These are phyloP conservation scores for Tenualosa ilisha DNA, from an alignment of 2,797 vertebrate genomes.

Conservation along the genomic window DNA sequence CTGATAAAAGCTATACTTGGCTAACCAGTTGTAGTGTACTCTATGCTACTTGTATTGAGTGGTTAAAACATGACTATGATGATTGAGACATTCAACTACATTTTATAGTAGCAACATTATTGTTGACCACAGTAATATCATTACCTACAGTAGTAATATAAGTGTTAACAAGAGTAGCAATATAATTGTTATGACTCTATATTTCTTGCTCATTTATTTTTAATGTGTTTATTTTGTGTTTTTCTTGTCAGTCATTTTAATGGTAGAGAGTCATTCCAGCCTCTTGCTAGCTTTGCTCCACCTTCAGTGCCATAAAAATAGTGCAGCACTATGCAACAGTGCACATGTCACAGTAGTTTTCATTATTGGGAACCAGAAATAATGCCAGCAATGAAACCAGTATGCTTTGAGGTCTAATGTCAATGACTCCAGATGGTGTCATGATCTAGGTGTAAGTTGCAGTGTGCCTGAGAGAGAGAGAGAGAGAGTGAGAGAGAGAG, in stretches of 20 bases:
- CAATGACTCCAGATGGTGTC: slow-evolving; percentile 17
- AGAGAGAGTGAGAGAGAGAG: not conserved
- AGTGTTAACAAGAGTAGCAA: too few species aligned
- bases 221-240: not conserved
- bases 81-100: too few species aligned
- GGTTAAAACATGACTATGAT: not conserved
- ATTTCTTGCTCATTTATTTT: too few species aligned
- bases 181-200: not conserved
- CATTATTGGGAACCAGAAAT: not conserved
- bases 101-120: not conserved
- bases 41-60: not conserved
- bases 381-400: not conserved
- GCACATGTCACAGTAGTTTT: not conserved
- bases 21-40: not conserved
- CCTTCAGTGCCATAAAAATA: not conserved
- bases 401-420: slow-evolving; percentile 15
- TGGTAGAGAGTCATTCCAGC: not conserved
- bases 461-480: not conserved
- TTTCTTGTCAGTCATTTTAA: not conserved
- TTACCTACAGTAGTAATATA: too few species aligned
- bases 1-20: not conserved
- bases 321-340: not conserved
- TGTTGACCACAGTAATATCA: too few species aligned
- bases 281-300: not conserved
- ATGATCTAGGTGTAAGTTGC: slow-evolving; percentile 9